Evolutionary conservation across 1,140 invertebrate species (phyloP).

Genomic region (Adelges cooleyi): DNA sequence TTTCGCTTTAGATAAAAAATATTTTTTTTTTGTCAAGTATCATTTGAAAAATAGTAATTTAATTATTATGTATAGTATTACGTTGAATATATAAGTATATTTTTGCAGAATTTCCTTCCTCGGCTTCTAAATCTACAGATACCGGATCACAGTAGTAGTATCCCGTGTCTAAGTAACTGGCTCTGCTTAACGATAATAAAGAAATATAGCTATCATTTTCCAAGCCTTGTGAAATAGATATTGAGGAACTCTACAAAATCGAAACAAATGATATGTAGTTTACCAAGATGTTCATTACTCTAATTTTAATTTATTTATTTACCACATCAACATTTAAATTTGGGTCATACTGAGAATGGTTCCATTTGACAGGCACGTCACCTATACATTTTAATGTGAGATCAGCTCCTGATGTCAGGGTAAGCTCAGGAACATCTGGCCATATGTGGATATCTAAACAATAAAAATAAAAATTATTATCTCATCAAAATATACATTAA

Average conservation of each 20-base stretch:
- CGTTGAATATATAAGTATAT: constrained; percentile 16
- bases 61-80: not conserved
- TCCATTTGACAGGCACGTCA: constrained; percentile 15
- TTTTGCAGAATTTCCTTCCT: constrained; percentile 5
- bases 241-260: constrained; percentile 9
- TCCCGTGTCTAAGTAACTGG: constrained; percentile 28
- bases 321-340: not conserved
- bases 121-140: not conserved
- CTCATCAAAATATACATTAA: no score
- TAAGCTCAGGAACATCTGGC: constrained; percentile 27
- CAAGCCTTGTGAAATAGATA: constrained; percentile 9
- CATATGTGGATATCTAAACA: constrained; percentile 1
- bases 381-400: constrained; percentile 16
- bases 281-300: no score
- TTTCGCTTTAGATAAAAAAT: no score
- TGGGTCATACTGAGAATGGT: not conserved
- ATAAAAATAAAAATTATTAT: no score
- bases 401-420: constrained; percentile 27
- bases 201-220: constrained; percentile 17
- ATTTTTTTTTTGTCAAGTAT: no score
- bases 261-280: no score
- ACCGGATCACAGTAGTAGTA: constrained; percentile 16
- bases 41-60: not conserved
- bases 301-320: no score
- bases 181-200: not conserved